Percentiles rank a stretch among this genome's conserved stretches.
These are phyloP conservation scores for Malacosoma neustria DNA, from an alignment of 2,888 invertebrate species.

Conservation along the genomic window DNA sequence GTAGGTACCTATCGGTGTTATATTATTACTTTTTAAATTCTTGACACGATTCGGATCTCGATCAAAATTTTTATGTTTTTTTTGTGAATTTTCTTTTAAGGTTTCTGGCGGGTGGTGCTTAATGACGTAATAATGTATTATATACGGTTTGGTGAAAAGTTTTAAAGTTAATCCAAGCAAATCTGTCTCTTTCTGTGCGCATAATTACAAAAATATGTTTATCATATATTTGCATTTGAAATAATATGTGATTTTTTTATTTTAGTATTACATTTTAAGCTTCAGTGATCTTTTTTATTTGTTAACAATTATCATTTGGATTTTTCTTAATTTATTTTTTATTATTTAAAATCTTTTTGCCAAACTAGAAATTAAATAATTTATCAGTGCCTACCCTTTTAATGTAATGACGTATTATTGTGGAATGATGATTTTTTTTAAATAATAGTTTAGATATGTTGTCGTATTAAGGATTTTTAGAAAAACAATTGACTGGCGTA, in stretches of 20 bases:
- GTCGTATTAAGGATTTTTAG: slow-evolving; percentile 33
- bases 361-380: slow-evolving; percentile 18
- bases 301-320: not conserved
- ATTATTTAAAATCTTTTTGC: not conserved
- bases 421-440: slow-evolving; percentile 43
- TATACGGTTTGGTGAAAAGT: slow-evolving; percentile 5
- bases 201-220: slow-evolving; percentile 9
- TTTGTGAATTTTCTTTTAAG: slow-evolving; percentile 27
- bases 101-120: slow-evolving; percentile 64
- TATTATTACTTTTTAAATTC: slow-evolving; percentile 33
- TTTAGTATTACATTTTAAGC: not conserved
- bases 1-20: slow-evolving; percentile 42
- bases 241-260: not conserved
- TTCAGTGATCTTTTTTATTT: not conserved
- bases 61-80: slow-evolving; percentile 48
- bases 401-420: slow-evolving; percentile 53
- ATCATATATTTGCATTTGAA: slow-evolving; percentile 6
- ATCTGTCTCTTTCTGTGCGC: not conserved
- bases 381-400: slow-evolving; percentile 45
- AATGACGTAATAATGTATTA: slow-evolving; percentile 27
- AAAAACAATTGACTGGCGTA: slow-evolving; percentile 43
- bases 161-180: not conserved
- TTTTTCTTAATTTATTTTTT: not conserved
- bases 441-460: slow-evolving; percentile 18
- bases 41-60: slow-evolving; percentile 50